phyloP scores from a whole-genome alignment of 64 coral and sea anemone genomes.

The Cladopsammia gracilis region DNA sequence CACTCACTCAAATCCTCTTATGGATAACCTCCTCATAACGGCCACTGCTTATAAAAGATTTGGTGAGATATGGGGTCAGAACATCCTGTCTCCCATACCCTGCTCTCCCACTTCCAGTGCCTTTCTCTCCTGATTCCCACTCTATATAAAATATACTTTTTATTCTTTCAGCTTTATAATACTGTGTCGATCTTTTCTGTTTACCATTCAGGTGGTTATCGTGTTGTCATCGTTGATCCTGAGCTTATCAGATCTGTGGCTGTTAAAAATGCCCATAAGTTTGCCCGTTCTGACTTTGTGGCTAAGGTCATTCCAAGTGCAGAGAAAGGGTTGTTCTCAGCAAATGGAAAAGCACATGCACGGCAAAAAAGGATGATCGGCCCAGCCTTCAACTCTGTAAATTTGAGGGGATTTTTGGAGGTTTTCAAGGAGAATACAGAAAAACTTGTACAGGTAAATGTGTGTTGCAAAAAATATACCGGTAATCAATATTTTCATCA shows the following conservation, averaged over 20 bases:
- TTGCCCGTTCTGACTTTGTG: conserved; percentile 4
- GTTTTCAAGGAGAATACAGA: conserved; percentile 11
- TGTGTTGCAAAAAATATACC: no score
- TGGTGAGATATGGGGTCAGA: no score
- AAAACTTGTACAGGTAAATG: conserved; percentile 5
- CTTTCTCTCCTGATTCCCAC: no score
- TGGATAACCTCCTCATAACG: no score
- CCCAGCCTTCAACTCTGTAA: background rate
- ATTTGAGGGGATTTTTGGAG: conserved; percentile 12
- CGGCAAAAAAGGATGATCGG: conserved; percentile 15
- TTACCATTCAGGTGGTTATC: background rate
- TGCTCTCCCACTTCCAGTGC: no score
- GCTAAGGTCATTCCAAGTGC: background rate
- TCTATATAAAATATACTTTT: background rate
- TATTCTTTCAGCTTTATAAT: background rate
- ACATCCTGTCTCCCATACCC: no score
- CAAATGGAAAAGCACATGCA: background rate
- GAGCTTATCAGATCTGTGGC: background rate
- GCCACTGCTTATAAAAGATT: no score
- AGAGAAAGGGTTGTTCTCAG: background rate
- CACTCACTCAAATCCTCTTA: no score
- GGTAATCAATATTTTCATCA: background rate
- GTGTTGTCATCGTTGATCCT: background rate
- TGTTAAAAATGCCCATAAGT: background rate
- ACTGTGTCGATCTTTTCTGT: background rate